Conservation (phyloP, 2,113 vertebrate species). For the Hyperoodon ampullatus region DNA sequence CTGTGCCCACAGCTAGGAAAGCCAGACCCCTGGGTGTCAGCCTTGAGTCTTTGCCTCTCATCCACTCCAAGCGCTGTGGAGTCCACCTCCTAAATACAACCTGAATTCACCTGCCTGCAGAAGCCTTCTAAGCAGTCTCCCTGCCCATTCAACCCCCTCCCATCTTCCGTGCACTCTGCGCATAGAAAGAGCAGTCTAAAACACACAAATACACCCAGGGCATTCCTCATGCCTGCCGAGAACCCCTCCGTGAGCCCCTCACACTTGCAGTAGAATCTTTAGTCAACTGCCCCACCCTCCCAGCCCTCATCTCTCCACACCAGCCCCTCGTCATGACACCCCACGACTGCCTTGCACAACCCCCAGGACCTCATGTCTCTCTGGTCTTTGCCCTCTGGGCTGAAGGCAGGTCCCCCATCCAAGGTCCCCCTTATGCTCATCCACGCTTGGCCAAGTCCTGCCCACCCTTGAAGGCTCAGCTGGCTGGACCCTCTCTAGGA, state of each 20-base stretch:
- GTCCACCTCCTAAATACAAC: neutral
- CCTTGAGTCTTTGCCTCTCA: neutral
- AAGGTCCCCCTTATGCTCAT: neutral
- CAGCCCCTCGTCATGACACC: neutral
- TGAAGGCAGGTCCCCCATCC: neutral
- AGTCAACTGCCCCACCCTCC: neutral
- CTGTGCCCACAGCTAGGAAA: neutral
- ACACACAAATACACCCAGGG: neutral
- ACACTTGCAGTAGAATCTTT: neutral
- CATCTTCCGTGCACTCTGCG: neutral
- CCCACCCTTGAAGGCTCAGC: neutral
- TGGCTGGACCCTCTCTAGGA: neutral
- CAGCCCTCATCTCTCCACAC: neutral
- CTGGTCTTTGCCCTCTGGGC: neutral
- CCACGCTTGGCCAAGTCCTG: neutral
- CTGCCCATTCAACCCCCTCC: neutral
- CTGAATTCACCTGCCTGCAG: neutral
- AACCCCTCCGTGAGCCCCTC: neutral
- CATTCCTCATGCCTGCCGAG: neutral
- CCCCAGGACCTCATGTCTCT: neutral
- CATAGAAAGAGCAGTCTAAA: neutral
- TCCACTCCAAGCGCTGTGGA: neutral
- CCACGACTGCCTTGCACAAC: neutral
- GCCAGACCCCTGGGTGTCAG: neutral
- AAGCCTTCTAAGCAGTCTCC: neutral